phyloP scores from a whole-genome alignment of 2,797 vertebrate species.

The Tapera naevia region DNA sequence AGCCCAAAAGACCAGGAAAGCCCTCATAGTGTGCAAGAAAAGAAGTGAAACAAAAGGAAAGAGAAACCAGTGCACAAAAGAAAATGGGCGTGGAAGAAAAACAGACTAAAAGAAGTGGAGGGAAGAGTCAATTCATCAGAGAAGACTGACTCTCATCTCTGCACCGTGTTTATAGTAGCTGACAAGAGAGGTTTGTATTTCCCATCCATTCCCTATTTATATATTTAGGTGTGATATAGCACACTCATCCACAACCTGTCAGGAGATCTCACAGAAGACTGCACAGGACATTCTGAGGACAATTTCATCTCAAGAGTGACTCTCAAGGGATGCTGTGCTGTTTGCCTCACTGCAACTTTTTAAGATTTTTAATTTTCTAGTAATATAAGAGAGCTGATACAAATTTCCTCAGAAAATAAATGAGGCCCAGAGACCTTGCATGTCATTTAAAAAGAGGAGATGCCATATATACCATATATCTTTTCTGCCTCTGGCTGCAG shows the following conservation, averaged over 20 bases:
- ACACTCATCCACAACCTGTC: neutral
- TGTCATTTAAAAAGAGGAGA: neutral
- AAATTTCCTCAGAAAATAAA: neutral
- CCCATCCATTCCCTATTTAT: neutral
- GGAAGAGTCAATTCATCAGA: neutral
- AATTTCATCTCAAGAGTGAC: neutral
- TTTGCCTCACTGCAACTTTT: neutral
- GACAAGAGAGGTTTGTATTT: neutral
- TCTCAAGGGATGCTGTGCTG: neutral
- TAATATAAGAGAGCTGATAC: accelerated
- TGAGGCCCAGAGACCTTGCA: accelerated
- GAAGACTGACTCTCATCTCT: neutral
- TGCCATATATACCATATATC: neutral
- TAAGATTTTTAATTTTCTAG: neutral
- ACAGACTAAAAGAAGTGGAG: neutral
- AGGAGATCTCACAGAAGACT: neutral
- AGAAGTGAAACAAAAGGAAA: neutral
- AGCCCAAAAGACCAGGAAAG: neutral
- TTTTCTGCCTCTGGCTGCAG: neutral
- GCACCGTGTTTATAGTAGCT: neutral
- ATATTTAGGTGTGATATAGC: neutral
- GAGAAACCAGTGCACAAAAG: neutral
- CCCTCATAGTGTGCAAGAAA: accelerated
- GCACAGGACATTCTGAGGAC: neutral
- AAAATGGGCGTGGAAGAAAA: neutral